Percentiles rank a stretch among this genome's conserved stretches.
These are phyloP conservation scores for Piaya cayana DNA, from an alignment of 2,113 vertebrate genomes.

Conservation along the genomic window DNA sequence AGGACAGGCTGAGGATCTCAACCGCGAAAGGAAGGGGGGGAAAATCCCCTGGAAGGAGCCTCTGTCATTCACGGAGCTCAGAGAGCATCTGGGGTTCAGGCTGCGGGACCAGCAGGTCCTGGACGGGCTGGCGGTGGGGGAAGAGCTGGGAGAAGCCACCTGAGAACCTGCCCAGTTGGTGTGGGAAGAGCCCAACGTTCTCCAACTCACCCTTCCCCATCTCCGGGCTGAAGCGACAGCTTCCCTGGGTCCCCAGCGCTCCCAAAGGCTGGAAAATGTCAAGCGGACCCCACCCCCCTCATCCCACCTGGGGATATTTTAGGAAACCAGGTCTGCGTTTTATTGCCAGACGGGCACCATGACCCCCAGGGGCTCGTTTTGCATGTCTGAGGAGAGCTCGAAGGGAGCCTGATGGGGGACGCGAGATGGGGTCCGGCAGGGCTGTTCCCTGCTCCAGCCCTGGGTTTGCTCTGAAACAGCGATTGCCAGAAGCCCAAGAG, in stretches of 20 bases:
- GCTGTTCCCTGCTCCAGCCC: not conserved
- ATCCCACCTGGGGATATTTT: not conserved
- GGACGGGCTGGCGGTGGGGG: not conserved
- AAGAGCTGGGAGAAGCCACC: not conserved
- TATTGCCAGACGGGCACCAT: not conserved
- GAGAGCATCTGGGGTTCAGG: not conserved
- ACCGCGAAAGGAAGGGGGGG: slow-evolving; percentile 1
- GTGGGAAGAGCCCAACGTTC: not conserved
- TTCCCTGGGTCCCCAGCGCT: not conserved
- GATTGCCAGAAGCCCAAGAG: not conserved
- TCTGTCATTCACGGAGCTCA: not conserved
- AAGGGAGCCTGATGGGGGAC: not conserved
- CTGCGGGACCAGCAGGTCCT: not conserved
- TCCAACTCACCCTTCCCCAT: not conserved
- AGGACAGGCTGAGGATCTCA: slow-evolving; percentile 22
- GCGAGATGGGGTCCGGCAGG: not conserved
- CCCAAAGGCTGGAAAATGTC: not conserved
- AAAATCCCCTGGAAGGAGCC: not conserved
- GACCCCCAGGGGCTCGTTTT: not conserved
- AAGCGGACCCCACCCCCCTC: not conserved
- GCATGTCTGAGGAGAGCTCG: not conserved
- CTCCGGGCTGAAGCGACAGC: not conserved
- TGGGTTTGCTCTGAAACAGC: not conserved
- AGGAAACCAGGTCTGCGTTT: not conserved
- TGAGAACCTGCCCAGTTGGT: not conserved